These are phyloP conservation scores for Corythaixoides concolor DNA, from an alignment of 2,113 vertebrate species.

Conservation along the genomic window DNA sequence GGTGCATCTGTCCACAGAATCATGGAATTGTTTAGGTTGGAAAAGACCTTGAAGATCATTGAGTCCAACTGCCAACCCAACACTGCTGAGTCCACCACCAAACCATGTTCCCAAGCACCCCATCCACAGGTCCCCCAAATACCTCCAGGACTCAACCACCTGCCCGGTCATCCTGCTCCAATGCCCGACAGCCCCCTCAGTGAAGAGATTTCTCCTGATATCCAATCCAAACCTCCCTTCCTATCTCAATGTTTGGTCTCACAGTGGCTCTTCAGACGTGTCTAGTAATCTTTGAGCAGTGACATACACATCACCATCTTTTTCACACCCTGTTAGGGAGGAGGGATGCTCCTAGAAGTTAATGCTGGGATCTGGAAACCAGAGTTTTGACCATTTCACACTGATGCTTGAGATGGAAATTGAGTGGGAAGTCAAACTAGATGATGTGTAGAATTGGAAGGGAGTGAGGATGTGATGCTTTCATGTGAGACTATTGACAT, in stretches of 20 bases:
- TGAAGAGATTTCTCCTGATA: no score
- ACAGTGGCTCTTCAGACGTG: not conserved
- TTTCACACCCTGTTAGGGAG: not conserved
- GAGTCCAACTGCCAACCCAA: no score
- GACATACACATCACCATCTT: not conserved
- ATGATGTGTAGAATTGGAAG: not conserved
- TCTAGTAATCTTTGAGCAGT: not conserved
- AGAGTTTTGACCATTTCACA: not conserved
- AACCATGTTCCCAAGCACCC: no score
- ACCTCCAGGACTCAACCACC: no score
- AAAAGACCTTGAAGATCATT: no score
- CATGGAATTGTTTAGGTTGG: no score
- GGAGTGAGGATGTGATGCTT: not conserved
- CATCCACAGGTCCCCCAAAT: no score
- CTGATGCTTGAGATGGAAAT: not conserved
- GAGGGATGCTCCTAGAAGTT: not conserved
- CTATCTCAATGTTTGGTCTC: not conserved
- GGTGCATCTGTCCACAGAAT: not conserved
- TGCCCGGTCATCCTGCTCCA: no score
- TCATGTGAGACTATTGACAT: not conserved
- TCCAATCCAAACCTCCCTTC: not conserved
- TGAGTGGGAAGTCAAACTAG: not conserved
- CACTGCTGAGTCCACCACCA: no score
- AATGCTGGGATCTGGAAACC: not conserved
- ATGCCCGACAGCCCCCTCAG: no score